Evolutionary conservation across 2,888 invertebrate species (phyloP).

Genomic region (Caenorhabditis doughertyi): DNA sequence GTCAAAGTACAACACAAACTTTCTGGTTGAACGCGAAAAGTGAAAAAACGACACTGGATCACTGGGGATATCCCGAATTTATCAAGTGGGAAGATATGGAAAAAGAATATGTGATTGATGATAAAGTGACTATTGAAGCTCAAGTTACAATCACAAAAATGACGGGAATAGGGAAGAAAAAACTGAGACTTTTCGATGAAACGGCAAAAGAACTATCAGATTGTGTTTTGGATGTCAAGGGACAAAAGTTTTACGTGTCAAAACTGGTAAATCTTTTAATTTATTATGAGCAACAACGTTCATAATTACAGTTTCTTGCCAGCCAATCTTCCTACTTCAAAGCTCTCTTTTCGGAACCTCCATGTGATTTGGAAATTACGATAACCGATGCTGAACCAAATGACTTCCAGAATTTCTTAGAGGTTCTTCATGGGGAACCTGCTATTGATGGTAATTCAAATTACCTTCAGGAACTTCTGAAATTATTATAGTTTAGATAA

Average conservation of each 20-base stretch:
- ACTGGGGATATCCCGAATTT: background rate
- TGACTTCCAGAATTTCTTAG: background rate
- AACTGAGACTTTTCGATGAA: background rate
- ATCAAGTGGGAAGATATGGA: background rate
- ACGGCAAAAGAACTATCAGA: background rate
- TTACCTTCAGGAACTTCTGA: background rate
- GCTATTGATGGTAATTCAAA: background rate
- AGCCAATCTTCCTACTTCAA: background rate
- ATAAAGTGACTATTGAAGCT: background rate
- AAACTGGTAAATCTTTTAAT: conserved; percentile 1
- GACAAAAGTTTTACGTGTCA: background rate
- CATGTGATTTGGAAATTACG: background rate
- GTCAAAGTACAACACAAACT: too few relatives aligned
- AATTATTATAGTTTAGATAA: too few relatives aligned
- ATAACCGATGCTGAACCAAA: background rate
- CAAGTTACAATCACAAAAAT: background rate
- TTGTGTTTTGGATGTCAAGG: background rate
- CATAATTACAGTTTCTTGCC: background rate
- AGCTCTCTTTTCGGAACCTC: background rate
- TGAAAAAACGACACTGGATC: too few relatives aligned
- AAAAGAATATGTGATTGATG: background rate
- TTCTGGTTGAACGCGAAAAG: too few relatives aligned
- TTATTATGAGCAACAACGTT: background rate
- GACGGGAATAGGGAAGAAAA: background rate
- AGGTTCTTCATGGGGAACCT: background rate